These are phyloP conservation scores for Aegithalos caudatus DNA, from an alignment of 2,113 vertebrate genomes.

Conservation along the genomic window DNA sequence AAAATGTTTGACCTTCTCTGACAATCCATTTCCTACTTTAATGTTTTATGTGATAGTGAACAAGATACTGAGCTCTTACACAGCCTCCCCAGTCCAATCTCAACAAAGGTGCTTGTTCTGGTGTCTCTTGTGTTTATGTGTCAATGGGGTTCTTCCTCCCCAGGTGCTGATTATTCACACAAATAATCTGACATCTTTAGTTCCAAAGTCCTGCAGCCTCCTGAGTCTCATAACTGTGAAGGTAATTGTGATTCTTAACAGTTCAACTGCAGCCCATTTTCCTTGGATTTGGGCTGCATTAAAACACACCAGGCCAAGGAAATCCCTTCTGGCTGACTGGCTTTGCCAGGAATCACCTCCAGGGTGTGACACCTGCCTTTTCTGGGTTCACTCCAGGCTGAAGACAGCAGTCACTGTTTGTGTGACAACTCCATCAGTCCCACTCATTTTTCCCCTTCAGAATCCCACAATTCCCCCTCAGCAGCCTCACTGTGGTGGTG, in stretches of 20 bases:
- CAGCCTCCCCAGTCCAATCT: background rate
- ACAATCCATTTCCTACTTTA: background rate
- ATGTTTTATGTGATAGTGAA: background rate
- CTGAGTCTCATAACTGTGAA: slow-evolving; percentile 82
- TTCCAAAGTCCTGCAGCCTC: slow-evolving; percentile 87
- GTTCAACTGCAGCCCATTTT: background rate
- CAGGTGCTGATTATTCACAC: slow-evolving; percentile 90
- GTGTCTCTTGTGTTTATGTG: background rate
- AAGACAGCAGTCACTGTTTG: background rate
- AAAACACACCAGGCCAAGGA: background rate
- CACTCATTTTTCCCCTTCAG: background rate
- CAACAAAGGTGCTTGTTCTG: background rate
- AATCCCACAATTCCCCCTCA: background rate
- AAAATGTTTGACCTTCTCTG: background rate
- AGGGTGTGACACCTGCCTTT: background rate
- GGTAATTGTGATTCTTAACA: slow-evolving; percentile 66
- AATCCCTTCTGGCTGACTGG: background rate
- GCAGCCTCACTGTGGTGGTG: background rate
- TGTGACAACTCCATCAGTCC: background rate
- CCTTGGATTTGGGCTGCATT: background rate
- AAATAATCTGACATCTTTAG: slow-evolving; percentile 82
- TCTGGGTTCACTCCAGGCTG: background rate
- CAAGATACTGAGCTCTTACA: background rate
- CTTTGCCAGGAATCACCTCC: background rate
- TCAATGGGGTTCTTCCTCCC: background rate